Conservation (phyloP, 2,113 vertebrate species). For the Nothoprocta pentlandii region DNA sequence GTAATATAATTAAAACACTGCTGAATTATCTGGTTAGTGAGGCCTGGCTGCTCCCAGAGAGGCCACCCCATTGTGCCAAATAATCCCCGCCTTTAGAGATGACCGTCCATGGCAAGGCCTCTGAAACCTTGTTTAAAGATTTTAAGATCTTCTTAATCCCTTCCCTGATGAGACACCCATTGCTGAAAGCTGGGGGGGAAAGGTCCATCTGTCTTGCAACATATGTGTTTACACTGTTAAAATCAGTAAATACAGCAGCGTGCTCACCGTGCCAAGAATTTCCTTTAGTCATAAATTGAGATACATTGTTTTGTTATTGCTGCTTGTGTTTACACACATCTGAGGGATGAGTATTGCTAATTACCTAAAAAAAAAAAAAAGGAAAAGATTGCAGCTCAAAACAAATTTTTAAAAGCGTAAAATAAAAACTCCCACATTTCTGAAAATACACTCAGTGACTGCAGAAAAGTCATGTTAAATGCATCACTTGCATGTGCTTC, state of each 20-base stretch:
- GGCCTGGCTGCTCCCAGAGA: not conserved
- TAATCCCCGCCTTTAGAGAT: slow-evolving; percentile 51
- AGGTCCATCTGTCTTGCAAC: slow-evolving; percentile 85
- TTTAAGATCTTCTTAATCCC: slow-evolving; percentile 80
- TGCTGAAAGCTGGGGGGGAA: slow-evolving; percentile 81
- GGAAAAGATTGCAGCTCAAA: not conserved
- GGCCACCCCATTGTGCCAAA: not conserved
- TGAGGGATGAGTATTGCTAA: not conserved
- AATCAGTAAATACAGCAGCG: slow-evolving; percentile 80
- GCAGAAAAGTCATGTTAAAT: accelerated
- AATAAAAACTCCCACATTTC: too few species aligned
- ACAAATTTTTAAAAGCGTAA: not conserved
- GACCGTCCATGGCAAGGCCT: slow-evolving; percentile 48
- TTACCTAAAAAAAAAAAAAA: not conserved
- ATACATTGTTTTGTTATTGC: slow-evolving; percentile 71
- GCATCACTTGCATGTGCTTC: accelerated
- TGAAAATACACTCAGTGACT: not conserved
- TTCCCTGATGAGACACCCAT: slow-evolving; percentile 82
- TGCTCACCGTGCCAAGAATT: slow-evolving; percentile 75
- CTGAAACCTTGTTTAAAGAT: slow-evolving; percentile 81
- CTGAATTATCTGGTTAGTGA: not conserved
- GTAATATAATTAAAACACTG: slow-evolving; percentile 58
- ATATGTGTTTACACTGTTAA: slow-evolving; percentile 81
- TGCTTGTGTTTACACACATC: slow-evolving; percentile 23
- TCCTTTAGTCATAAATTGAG: slow-evolving; percentile 76